phyloP scores from a whole-genome alignment of 1,140 invertebrate species.

The Macrosteles quadrilineatus region DNA sequence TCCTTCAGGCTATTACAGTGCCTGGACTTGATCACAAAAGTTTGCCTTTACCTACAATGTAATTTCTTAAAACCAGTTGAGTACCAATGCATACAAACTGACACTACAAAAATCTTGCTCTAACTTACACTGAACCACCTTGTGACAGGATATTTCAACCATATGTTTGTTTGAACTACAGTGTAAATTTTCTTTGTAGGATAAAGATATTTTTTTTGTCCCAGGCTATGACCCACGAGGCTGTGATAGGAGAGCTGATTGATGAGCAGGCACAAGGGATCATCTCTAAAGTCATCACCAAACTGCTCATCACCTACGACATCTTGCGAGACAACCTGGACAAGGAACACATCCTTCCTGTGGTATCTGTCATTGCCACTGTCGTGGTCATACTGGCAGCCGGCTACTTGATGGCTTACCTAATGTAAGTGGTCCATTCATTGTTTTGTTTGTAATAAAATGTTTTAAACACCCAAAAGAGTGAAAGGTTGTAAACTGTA shows the following conservation, averaged over 20 bases:
- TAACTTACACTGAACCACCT: too few species aligned
- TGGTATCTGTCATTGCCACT: conserved; percentile 79
- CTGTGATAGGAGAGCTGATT: conserved; percentile 55
- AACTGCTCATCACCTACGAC: conserved; percentile 69
- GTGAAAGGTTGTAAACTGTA: too few species aligned
- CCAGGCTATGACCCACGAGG: conserved; percentile 65
- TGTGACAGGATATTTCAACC: too few species aligned
- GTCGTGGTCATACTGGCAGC: conserved; percentile 76
- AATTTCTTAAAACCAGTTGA: too few species aligned
- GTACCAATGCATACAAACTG: too few species aligned
- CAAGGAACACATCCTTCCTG: conserved; percentile 79
- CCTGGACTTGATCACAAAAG: too few species aligned
- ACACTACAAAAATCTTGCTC: too few species aligned
- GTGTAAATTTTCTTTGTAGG: conserved; percentile 15
- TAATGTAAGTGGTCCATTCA: conserved; percentile 74
- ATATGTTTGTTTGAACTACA: conserved; percentile 29
- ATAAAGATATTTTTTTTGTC: not conserved
- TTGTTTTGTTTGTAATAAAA: too few species aligned
- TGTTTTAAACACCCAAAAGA: too few species aligned
- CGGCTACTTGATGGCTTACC: conserved; percentile 86
- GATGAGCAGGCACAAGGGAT: conserved; percentile 63
- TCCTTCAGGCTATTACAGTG: too few species aligned
- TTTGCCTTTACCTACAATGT: too few species aligned
- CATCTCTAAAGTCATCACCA: conserved; percentile 67
- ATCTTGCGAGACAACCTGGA: conserved; percentile 72